Percentiles rank a stretch among this genome's conserved stretches.
phyloP scores from a whole-genome alignment of 2,888 invertebrate genomes.

The Agrotis segetum region DNA sequence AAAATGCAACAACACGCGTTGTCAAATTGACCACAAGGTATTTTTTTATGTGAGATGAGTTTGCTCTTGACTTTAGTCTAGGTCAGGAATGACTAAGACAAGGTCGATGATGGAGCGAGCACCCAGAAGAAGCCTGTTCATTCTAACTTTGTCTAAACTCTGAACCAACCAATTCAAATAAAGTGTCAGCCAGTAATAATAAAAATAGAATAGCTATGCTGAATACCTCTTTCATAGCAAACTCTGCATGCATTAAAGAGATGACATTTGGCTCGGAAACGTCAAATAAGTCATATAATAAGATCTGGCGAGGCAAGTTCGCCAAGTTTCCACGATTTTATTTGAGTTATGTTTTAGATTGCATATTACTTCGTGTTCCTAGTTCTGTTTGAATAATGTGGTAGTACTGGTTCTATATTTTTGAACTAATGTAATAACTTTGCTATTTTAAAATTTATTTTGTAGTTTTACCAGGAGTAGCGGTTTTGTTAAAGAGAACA shows the following conservation, averaged over 20 bases:
- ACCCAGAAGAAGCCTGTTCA: too few relatives aligned
- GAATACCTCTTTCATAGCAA: slow-evolving; percentile 10
- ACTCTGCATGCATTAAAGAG: slow-evolving; percentile 31
- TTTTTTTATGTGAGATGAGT: too few relatives aligned
- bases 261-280: slow-evolving; percentile 36
- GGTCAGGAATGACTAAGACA: too few relatives aligned
- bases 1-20: background rate
- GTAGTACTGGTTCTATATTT: background rate
- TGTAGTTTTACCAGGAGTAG: background rate
- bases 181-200: background rate
- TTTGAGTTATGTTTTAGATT: slow-evolving; percentile 34
- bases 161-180: background rate
- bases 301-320: slow-evolving; percentile 20
- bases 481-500: background rate
- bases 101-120: too few relatives aligned
- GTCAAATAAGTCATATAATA: slow-evolving; percentile 38
- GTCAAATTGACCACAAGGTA: background rate
- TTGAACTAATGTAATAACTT: background rate
- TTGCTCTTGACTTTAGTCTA: too few relatives aligned
- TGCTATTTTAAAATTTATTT: background rate
- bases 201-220: slow-evolving; percentile 11
- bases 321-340: slow-evolving; percentile 40
- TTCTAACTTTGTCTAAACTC: too few relatives aligned
- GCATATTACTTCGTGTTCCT: slow-evolving; percentile 33
- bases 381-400: slow-evolving; percentile 3